A percentile compares a stretch with the other conserved stretches of the same genome.
These are phyloP conservation scores for Parauchenoglanis ngamensis DNA, from an alignment of 2,797 vertebrate species.

Conservation along the genomic window DNA sequence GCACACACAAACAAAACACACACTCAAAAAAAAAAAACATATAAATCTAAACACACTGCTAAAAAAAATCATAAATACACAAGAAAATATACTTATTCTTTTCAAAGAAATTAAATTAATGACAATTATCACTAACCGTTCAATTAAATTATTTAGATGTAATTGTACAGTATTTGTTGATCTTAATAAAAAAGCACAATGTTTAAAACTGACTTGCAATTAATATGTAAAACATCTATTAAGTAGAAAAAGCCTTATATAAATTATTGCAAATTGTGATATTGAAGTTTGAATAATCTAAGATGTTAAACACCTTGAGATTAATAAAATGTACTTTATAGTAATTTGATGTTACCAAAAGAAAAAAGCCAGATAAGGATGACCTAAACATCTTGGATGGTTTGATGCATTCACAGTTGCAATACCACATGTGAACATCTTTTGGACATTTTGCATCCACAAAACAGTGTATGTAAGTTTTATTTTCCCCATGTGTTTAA, in stretches of 20 bases:
- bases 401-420: not conserved
- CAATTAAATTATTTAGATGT: not conserved
- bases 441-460: too few relatives aligned
- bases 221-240: not conserved
- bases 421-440: too few relatives aligned
- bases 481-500: too few relatives aligned
- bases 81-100: not conserved
- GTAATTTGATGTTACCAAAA: not conserved
- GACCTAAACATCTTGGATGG: not conserved
- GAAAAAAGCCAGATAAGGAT: not conserved
- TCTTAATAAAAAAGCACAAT: not conserved
- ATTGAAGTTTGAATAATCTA: not conserved
- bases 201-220: not conserved
- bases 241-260: not conserved
- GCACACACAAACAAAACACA: slow-evolving; percentile 53
- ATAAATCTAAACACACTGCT: not conserved
- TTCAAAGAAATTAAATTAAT: not conserved
- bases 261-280: not conserved
- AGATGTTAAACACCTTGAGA: not conserved
- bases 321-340: not conserved
- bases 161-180: not conserved
- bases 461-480: too few relatives aligned
- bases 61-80: not conserved
- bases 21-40: not conserved
- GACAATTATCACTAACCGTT: not conserved